Conservation (phyloP, 2,888 invertebrate species). For the Allacma fusca region DNA sequence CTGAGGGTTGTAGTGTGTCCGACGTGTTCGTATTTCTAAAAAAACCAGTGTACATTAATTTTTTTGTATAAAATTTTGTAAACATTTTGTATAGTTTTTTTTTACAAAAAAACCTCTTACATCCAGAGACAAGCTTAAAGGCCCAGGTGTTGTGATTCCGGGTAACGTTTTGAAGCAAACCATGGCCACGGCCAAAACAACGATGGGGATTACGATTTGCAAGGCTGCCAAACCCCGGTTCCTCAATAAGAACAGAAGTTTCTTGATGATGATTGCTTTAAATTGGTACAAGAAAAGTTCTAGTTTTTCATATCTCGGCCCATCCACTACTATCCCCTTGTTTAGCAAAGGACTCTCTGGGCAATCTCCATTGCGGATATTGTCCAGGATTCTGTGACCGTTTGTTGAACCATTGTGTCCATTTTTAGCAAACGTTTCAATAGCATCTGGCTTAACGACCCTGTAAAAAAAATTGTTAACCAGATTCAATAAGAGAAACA, state of each 20-base stretch:
- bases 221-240: conserved; percentile 66
- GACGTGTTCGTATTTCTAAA: conserved; percentile 56
- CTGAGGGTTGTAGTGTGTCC: conserved; percentile 55
- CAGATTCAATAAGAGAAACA: too few species aligned
- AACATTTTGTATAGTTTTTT: too few species aligned
- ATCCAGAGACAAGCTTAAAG: conserved; percentile 69
- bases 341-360: too few species aligned
- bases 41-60: neutral
- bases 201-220: conserved; percentile 74
- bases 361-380: too few species aligned
- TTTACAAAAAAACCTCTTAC: too few species aligned
- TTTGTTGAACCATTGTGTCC: too few species aligned
- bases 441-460: too few species aligned
- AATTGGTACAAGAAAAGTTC: conserved; percentile 65
- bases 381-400: too few species aligned
- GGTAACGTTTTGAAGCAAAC: conserved; percentile 63
- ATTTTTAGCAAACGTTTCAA: too few species aligned
- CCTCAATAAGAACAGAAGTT: conserved; percentile 64
- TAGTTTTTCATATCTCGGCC: conserved; percentile 38
- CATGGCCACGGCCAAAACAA: conserved; percentile 68
- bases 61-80: too few species aligned
- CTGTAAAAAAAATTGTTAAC: too few species aligned
- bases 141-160: conserved; percentile 67
- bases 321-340: neutral
- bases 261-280: conserved; percentile 65